phyloP scores from a whole-genome alignment of 2,888 invertebrate genomes.

The Euzetes globulus region DNA sequence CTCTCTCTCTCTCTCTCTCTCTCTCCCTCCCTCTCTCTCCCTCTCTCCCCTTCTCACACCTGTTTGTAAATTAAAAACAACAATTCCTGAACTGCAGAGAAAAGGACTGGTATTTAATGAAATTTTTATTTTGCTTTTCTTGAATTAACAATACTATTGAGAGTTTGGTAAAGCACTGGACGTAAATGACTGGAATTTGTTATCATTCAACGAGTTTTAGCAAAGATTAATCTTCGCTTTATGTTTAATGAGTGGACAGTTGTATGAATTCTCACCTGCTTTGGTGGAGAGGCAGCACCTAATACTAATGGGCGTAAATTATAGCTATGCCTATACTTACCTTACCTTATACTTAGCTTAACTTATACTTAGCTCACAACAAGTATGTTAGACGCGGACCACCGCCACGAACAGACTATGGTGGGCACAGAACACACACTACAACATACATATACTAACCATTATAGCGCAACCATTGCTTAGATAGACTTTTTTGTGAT shows the following conservation, averaged over 20 bases:
- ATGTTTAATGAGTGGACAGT: constrained; percentile 19
- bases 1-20: constrained; percentile 30
- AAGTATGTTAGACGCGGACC: constrained; percentile 21
- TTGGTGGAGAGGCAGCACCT: constrained; percentile 17
- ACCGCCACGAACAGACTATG: constrained; percentile 24
- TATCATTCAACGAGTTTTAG: not conserved
- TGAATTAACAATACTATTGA: not conserved
- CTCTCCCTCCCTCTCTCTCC: constrained; percentile 16
- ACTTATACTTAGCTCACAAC: not conserved
- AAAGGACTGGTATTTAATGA: too few species aligned
- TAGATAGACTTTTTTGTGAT: constrained; percentile 24
- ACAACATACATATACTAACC: not conserved
- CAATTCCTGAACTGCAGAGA: too few species aligned
- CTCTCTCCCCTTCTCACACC: not conserved
- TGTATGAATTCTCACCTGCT: constrained; percentile 17
- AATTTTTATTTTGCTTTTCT: too few species aligned
- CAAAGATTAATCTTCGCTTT: constrained; percentile 14
- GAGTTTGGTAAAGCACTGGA: not conserved
- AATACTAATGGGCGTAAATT: constrained; percentile 21
- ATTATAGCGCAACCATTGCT: constrained; percentile 1
- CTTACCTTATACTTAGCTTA: constrained; percentile 9
- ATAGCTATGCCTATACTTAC: not conserved
- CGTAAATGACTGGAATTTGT: not conserved
- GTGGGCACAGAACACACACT: constrained; percentile 11
- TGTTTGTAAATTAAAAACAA: constrained; percentile 17